These are phyloP conservation scores for Remorina albescens DNA, from an alignment of 2,797 vertebrate genomes.

Conservation along the genomic window DNA sequence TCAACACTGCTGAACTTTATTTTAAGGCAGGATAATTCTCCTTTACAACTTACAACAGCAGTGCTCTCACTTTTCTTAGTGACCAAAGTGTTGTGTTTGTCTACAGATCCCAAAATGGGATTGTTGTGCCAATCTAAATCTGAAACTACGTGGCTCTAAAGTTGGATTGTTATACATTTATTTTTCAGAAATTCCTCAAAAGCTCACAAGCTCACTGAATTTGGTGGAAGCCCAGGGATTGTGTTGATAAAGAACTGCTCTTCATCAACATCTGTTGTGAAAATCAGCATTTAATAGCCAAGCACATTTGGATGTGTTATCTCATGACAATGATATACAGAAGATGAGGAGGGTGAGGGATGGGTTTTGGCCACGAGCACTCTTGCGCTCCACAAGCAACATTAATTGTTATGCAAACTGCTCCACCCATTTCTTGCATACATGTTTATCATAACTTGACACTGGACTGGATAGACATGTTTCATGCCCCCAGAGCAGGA, in stretches of 20 bases:
- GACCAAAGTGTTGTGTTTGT: slow-evolving; percentile 3
- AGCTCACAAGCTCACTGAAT: slow-evolving; percentile 59
- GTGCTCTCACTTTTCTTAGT: background rate
- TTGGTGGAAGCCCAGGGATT: slow-evolving; percentile 58
- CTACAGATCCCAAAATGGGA: background rate
- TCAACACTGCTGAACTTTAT: background rate
- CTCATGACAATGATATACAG: slow-evolving; percentile 70
- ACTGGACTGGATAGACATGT: slow-evolving; percentile 35
- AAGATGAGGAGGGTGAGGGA: slow-evolving; percentile 63
- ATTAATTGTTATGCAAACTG: slow-evolving; percentile 77
- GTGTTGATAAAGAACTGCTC: slow-evolving; percentile 74
- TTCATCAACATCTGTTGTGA: slow-evolving; percentile 81
- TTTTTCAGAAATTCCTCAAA: slow-evolving; percentile 37
- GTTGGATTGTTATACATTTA: slow-evolving; percentile 24
- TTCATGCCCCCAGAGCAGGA: slow-evolving; percentile 60
- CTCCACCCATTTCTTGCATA: slow-evolving; percentile 65
- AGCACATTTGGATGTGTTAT: slow-evolving; percentile 80
- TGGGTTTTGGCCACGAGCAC: slow-evolving; percentile 74
- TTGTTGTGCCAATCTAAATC: slow-evolving; percentile 4
- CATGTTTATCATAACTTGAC: slow-evolving; percentile 66
- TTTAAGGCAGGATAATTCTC: background rate
- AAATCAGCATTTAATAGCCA: slow-evolving; percentile 85
- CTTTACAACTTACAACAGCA: background rate
- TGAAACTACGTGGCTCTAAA: background rate
- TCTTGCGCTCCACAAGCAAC: slow-evolving; percentile 73